phyloP scores from a whole-genome alignment of 2,113 vertebrate species.

The Hydrolagus affinis region DNA sequence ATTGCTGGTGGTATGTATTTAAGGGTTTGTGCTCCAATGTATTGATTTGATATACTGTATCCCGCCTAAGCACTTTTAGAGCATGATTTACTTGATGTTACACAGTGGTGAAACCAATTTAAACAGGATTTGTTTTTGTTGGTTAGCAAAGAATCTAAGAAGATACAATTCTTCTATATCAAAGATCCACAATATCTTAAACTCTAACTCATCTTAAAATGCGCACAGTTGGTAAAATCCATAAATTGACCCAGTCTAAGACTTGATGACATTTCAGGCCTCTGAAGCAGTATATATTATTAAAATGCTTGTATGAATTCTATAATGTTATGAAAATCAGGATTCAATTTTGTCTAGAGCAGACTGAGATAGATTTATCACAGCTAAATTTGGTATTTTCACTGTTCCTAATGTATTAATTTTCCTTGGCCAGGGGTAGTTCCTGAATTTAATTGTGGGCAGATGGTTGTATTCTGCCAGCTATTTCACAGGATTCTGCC shows the following conservation, averaged over 20 bases:
- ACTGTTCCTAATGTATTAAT: not conserved
- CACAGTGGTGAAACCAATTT: not conserved
- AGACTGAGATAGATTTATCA: not conserved
- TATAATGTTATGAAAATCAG: not conserved
- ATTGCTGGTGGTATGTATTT: not conserved
- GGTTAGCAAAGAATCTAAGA: not conserved
- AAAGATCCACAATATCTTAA: no score
- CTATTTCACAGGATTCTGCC: no score
- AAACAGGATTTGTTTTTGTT: not conserved
- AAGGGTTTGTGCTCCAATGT: not conserved
- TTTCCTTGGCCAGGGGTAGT: not conserved
- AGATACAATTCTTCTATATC: not conserved
- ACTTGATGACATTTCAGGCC: no score
- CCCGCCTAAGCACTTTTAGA: not conserved
- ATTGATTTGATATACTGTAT: no score
- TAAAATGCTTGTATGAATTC: not conserved
- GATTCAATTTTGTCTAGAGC: not conserved
- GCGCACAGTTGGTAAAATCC: no score
- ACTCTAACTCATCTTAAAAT: no score
- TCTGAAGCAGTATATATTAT: not conserved
- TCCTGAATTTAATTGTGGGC: not conserved
- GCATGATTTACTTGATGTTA: not conserved
- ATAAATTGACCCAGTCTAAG: no score
- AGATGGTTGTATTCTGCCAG: not conserved
- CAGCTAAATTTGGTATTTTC: not conserved